Evolutionary conservation across 2,113 vertebrate genomes (phyloP).

Genomic region (Chaenocephalus aceratus): DNA sequence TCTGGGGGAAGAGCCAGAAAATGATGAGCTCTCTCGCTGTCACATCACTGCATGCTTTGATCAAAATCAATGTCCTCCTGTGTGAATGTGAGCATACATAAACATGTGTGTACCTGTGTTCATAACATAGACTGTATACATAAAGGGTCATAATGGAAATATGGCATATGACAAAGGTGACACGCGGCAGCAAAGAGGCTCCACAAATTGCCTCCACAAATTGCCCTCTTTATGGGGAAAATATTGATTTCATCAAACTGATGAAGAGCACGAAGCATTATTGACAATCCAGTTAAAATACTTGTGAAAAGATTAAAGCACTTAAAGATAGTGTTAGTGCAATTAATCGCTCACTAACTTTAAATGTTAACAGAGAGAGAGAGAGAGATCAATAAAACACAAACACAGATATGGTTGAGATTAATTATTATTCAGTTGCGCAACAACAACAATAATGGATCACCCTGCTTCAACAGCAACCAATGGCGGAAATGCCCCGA

Average conservation of each 20-base stretch:
- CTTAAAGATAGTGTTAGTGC: conserved; percentile 24
- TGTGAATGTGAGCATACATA: neutral
- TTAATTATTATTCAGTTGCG: too few species aligned
- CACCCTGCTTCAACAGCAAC: too few species aligned
- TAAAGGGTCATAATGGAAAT: neutral
- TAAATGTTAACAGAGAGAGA: too few species aligned
- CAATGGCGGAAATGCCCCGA: too few species aligned
- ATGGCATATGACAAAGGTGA: conserved; percentile 22
- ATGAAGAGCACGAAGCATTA: conserved; percentile 29
- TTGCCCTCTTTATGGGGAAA: conserved; percentile 34
- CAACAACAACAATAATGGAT: too few species aligned
- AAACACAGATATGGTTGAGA: too few species aligned
- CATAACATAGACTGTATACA: neutral
- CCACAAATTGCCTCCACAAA: conserved; percentile 30
- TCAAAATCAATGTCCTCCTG: conserved; percentile 22
- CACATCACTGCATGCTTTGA: conserved; percentile 10
- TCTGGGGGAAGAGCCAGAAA: conserved; percentile 45
- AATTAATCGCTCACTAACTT: too few species aligned
- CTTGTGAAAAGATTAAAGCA: conserved; percentile 44
- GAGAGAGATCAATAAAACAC: too few species aligned
- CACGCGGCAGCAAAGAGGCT: conserved; percentile 11
- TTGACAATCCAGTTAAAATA: conserved; percentile 63
- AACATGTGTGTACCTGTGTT: conserved; percentile 2
- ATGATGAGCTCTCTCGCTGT: conserved; percentile 31
- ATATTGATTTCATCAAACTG: conserved; percentile 59